Conservation (phyloP, 2,113 vertebrate species). For the Sardina pilchardus region DNA sequence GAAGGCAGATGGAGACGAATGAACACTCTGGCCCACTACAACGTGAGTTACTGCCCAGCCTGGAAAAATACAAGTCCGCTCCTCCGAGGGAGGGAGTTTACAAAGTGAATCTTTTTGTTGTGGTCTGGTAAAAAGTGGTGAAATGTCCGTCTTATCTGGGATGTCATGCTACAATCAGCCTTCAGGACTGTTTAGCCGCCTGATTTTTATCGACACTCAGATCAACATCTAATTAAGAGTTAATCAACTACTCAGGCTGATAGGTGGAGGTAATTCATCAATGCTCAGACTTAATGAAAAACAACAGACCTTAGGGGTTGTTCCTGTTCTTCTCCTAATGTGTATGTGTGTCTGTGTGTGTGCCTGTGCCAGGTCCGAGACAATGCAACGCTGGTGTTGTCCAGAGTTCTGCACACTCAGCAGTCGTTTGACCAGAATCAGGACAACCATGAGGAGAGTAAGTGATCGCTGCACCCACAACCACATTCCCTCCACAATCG, state of each 20-base stretch:
- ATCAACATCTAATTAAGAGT: constrained; percentile 19
- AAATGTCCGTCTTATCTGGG: background rate
- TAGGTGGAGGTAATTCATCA: constrained; percentile 11
- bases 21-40: constrained; percentile 97
- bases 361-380: constrained; percentile 86
- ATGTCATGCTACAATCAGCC: background rate
- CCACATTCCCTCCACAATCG: background rate
- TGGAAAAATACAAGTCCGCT: background rate
- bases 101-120: background rate
- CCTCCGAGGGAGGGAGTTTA: background rate
- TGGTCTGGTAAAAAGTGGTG: background rate
- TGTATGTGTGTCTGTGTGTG: background rate
- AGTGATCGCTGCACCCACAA: constrained; percentile 55
- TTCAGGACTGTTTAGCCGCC: background rate
- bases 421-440: constrained; percentile 94
- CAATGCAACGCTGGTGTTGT: constrained; percentile 89
- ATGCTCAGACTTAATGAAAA: constrained; percentile 26
- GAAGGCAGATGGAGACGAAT: constrained; percentile 93
- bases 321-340: constrained; percentile 20
- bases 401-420: constrained; percentile 82
- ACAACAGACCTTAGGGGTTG: constrained; percentile 39
- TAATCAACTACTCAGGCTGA: constrained; percentile 5
- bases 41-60: constrained; percentile 77
- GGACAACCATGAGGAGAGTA: constrained; percentile 92
- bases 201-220: constrained; percentile 12